Base-by-base conservation (phyloP, 1,140 invertebrate species). In the Brachionus paranguensis region DNA sequence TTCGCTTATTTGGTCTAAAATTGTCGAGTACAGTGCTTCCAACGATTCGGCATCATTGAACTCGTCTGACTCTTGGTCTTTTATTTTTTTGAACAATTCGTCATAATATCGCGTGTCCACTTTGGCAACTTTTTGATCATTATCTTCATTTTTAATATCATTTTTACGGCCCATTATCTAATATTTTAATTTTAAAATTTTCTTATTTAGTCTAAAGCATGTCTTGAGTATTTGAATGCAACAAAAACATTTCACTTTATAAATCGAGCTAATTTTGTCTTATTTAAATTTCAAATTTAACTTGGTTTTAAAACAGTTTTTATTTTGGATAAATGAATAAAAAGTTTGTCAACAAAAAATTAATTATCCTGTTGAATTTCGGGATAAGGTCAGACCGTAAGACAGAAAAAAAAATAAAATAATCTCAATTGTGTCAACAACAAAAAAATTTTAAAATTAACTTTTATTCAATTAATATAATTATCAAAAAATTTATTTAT, bases 1-100 rank as follows among this genome's bases (percentile, higher is more conserved):
- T 47, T 81, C 78, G 2, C 11, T 27, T 64, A 81, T 81, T 81
- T 81, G 78, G 12, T 81, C 78, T 8, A 81, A 14, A 64, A 81
- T 81, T 4, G n/a, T 81, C 24, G 33, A 43, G 53, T 41, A 60
- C 12, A 81, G 11, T 14, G 43, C 60, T 24, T 76, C 72, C 27
- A 76, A 47, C 1, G 72, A 47, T 47, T 76, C 72, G 10, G 45
- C 10, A 29, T 76, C 72, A 14, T 76, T 76, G 20, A 76, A 76
- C 27, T 76, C 72, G 6, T 76, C 72, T 14, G 72, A 76, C 27
- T 76, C 72, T 50, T 53, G 43, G 27, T 76, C 72, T 17, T 76
- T 76, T 3, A 76, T 76, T 50, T 29, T 24, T 76, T 53, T 76
- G 27, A 76, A 76, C 24, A 76, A 76, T 50, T 76, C 72, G 11